phyloP scores from a whole-genome alignment of 2,797 vertebrate species.

The Onychomys torridus region DNA sequence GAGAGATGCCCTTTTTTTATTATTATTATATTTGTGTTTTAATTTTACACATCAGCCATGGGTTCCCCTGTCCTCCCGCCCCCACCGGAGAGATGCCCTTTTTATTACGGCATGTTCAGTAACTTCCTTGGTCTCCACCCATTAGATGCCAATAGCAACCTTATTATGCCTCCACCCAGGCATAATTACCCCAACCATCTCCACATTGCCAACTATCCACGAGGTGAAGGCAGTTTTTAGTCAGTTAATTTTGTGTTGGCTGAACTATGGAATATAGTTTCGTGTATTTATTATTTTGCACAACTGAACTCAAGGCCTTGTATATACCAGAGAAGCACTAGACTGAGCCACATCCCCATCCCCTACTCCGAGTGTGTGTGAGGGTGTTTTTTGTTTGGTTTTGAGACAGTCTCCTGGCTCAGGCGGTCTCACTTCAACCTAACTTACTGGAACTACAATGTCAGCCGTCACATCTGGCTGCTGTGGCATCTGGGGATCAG shows the following conservation, averaged over 20 bases:
- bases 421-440: background rate
- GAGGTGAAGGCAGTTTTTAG: too few relatives aligned
- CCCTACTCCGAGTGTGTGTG: background rate
- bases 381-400: background rate
- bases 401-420: background rate
- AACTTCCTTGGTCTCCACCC: background rate
- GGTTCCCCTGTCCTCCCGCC: too few relatives aligned
- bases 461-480: background rate
- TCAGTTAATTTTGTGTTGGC: background rate
- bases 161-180: background rate
- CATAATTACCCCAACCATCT: background rate
- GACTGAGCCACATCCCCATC: background rate
- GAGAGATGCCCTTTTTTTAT: background rate
- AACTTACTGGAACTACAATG: background rate
- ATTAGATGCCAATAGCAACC: constrained; percentile 2
- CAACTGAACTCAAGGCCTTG: background rate
- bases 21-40: too few relatives aligned
- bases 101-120: background rate
- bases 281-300: background rate
- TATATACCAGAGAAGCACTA: background rate
- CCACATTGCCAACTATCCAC: background rate
- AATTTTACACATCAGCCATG: too few relatives aligned
- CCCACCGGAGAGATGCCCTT: background rate
- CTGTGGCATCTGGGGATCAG: background rate
- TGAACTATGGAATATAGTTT: background rate